Evolutionary conservation across 2,113 vertebrate species (phyloP).

Genomic region (Myrmecophaga tridactyla): DNA sequence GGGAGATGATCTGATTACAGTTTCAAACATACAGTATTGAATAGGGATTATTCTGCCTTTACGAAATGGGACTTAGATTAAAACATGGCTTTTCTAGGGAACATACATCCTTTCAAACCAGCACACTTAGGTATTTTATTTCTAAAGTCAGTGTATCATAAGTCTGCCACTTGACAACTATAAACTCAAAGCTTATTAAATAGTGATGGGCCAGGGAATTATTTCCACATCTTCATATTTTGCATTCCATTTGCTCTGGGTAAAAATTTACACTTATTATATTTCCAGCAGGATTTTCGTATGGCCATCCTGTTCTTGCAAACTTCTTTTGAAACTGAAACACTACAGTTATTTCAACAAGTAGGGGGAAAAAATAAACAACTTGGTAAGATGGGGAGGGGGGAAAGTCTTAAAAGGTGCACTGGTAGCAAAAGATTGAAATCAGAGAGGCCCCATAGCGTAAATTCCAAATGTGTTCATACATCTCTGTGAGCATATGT

Average conservation of each 20-base stretch:
- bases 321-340: conserved; percentile 11
- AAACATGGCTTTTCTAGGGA: too few species aligned
- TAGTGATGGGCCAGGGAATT: conserved; percentile 2
- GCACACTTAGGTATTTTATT: too few species aligned
- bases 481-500: not conserved
- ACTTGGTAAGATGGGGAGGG: not conserved
- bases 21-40: too few species aligned
- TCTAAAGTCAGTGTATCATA: not conserved
- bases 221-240: conserved; percentile 55
- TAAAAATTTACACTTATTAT: conserved; percentile 13
- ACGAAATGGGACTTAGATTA: too few species aligned
- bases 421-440: not conserved
- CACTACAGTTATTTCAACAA: not conserved
- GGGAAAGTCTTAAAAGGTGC: not conserved
- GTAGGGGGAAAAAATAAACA: not conserved
- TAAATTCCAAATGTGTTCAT: not conserved
- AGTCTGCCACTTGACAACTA: not conserved
- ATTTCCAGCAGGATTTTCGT: conserved; percentile 3
- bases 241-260: conserved; percentile 48
- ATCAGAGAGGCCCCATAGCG: not conserved
- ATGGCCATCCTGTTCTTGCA: not conserved
- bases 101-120: too few species aligned
- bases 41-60: too few species aligned
- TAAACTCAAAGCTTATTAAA: not conserved
- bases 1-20: too few species aligned